A percentile compares a stretch with the other conserved stretches of the same genome.
Conservation (phyloP, 2,888 invertebrate genomes). For the Xestoiulus laeticollis region DNA sequence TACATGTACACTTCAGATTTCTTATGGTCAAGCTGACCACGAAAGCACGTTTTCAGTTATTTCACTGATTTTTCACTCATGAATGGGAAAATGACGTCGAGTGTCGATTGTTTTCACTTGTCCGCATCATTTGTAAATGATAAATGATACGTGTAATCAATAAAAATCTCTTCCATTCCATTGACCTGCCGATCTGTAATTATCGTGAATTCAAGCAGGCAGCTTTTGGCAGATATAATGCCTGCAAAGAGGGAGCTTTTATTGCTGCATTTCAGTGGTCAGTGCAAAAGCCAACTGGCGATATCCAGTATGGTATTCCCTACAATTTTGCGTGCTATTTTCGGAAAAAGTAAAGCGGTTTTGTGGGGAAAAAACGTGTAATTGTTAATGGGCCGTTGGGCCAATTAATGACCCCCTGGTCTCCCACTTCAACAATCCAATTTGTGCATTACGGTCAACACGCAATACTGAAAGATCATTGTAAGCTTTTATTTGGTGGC, state of each 20-base stretch:
- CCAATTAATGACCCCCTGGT: constrained; percentile 15
- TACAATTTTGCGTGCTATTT: background rate
- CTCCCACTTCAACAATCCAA: constrained; percentile 4
- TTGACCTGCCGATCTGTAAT: constrained; percentile 30
- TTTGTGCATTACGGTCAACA: background rate
- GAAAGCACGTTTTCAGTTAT: background rate
- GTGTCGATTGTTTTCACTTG: background rate
- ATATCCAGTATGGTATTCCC: background rate
- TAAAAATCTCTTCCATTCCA: constrained; percentile 30
- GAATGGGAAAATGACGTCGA: background rate
- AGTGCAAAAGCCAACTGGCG: background rate
- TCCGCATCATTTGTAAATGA: background rate
- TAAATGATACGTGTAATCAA: background rate
- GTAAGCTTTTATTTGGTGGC: background rate
- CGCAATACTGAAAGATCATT: background rate
- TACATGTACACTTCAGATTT: too few species aligned
- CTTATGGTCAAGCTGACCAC: too few species aligned
- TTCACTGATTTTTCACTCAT: background rate
- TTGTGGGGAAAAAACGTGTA: background rate
- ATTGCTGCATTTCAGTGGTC: background rate
- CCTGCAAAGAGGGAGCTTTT: background rate
- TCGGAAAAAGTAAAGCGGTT: background rate
- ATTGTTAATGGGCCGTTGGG: constrained; percentile 27
- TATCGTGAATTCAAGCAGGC: background rate
- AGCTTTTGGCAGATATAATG: background rate